Conservation (phyloP, 2,113 vertebrate species). For the Chamaea fasciata region DNA sequence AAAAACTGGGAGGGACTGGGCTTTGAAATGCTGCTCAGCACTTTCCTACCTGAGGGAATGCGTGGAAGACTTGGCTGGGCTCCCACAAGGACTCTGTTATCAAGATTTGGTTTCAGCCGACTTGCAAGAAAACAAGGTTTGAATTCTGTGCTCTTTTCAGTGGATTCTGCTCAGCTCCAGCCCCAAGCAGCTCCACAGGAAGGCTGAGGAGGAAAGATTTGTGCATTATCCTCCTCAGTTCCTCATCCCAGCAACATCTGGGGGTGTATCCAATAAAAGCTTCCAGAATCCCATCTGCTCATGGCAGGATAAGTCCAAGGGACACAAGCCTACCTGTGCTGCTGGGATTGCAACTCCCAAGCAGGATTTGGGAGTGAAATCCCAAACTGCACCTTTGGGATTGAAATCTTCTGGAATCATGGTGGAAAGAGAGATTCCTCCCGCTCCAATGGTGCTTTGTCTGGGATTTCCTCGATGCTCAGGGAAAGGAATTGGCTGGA, state of each 20-base stretch:
- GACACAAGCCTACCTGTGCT: accelerated
- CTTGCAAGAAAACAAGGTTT: not conserved
- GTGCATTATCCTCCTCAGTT: not conserved
- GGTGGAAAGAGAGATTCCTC: not conserved
- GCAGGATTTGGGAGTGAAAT: not conserved
- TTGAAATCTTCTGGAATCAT: not conserved
- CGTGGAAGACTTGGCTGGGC: not conserved
- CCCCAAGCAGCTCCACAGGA: not conserved
- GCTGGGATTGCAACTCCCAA: not conserved
- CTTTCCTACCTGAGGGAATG: slow-evolving; percentile 57
- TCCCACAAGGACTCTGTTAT: slow-evolving; percentile 45
- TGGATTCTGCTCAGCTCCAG: not conserved
- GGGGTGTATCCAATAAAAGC: not conserved
- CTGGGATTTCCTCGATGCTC: not conserved
- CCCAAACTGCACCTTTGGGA: not conserved
- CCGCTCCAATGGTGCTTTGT: not conserved
- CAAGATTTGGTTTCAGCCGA: slow-evolving; percentile 48
- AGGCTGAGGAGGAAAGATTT: not conserved
- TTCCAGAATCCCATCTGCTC: not conserved
- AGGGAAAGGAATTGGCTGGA: not conserved
- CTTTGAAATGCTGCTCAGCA: slow-evolving; percentile 25
- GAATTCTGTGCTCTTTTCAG: not conserved
- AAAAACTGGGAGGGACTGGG: not conserved
- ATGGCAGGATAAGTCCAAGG: not conserved
- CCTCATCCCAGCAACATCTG: not conserved